These are phyloP conservation scores for Paradoxurus hermaphroditus DNA, from an alignment of 2,113 vertebrate genomes.

Conservation along the genomic window DNA sequence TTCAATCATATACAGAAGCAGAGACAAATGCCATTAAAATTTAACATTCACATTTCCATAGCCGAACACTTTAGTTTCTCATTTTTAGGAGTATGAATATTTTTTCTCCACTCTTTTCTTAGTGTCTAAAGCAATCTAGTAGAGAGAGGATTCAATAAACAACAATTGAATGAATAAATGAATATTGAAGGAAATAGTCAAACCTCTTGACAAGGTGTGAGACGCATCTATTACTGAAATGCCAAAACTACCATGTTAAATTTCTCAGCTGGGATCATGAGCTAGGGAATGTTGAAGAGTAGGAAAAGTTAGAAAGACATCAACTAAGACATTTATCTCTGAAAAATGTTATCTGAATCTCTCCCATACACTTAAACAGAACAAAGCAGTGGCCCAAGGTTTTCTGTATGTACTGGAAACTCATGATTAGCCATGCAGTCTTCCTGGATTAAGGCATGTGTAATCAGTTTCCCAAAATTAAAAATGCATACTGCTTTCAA, in stretches of 20 bases:
- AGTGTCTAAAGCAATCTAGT: neutral
- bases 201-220: neutral
- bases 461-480: neutral
- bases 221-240: neutral
- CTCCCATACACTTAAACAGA: neutral
- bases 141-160: neutral
- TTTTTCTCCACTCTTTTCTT: neutral
- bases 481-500: neutral
- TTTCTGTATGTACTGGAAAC: neutral
- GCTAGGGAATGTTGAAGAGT: neutral
- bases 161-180: neutral
- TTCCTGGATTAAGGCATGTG: neutral
- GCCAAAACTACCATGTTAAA: neutral
- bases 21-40: neutral
- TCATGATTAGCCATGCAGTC: neutral
- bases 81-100: neutral
- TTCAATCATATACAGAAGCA: neutral
- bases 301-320: neutral
- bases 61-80: neutral
- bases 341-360: neutral
- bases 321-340: neutral
- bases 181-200: neutral
- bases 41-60: neutral
- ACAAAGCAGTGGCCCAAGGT: neutral
- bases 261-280: neutral